These are phyloP conservation scores for Phenganax subtilis DNA, from an alignment of 92 coral and sea anemone genomes.

Conservation along the genomic window DNA sequence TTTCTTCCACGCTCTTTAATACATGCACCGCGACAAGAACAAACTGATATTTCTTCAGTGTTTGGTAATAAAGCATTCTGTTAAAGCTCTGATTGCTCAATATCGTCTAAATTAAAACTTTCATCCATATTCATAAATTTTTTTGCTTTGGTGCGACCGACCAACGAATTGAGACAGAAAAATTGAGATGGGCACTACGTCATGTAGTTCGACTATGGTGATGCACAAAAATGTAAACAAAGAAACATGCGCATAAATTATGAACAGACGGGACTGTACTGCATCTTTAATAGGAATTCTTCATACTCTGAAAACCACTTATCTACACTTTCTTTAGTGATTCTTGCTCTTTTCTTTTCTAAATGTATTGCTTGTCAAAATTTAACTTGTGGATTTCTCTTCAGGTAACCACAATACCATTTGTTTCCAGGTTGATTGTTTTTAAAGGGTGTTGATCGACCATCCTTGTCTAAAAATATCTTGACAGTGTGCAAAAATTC, in stretches of 20 bases:
- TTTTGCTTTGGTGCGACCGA: background rate
- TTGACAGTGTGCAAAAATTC: constrained; percentile 37
- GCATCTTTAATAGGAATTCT: constrained; percentile 27
- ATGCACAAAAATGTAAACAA: constrained; percentile 1
- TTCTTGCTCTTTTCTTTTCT: constrained; percentile 50
- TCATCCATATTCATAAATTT: constrained; percentile 8
- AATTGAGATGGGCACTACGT: background rate
- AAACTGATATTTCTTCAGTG: background rate
- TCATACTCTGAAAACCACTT: constrained; percentile 46
- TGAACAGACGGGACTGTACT: background rate
- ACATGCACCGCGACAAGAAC: constrained; percentile 27
- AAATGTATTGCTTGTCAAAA: constrained; percentile 46
- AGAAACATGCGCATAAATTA: background rate
- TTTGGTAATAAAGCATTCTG: background rate
- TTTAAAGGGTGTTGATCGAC: constrained; percentile 45
- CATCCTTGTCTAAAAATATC: constrained; percentile 46
- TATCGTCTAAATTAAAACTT: constrained; percentile 16
- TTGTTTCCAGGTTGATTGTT: constrained; percentile 47
- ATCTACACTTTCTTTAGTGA: constrained; percentile 46
- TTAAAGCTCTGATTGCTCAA: background rate
- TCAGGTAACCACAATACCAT: constrained; percentile 44
- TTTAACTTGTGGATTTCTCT: constrained; percentile 51
- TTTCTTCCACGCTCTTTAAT: constrained; percentile 31
- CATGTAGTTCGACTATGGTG: background rate
- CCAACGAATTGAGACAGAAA: background rate